Conservation (phyloP, 1,140 invertebrate genomes). For the Listronotus bonariensis region DNA sequence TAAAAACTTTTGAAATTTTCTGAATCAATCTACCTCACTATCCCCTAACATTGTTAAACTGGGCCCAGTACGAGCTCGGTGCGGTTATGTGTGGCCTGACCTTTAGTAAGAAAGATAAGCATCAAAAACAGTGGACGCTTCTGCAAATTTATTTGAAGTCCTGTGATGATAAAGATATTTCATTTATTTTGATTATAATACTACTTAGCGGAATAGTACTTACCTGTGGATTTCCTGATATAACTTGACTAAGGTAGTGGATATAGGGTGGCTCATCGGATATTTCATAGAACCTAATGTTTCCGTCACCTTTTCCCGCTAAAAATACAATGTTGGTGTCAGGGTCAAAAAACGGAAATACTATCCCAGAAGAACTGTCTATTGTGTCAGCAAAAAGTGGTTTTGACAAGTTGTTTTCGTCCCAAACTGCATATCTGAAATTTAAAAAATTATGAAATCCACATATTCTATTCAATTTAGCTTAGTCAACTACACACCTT, state of each 20-base stretch:
- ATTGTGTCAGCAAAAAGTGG: slow-evolving; percentile 83
- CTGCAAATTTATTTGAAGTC: too few relatives aligned
- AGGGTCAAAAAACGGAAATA: slow-evolving; percentile 91
- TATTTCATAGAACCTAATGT: slow-evolving; percentile 94
- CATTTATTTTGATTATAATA: too few relatives aligned
- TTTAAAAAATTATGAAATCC: too few relatives aligned
- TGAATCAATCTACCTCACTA: too few relatives aligned
- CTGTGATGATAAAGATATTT: too few relatives aligned
- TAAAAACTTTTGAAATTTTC: too few relatives aligned
- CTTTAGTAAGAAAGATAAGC: too few relatives aligned
- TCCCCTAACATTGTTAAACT: too few relatives aligned
- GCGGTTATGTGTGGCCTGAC: too few relatives aligned
- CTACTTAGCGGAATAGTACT: slow-evolving; percentile 13
- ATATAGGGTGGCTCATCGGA: slow-evolving; percentile 82
- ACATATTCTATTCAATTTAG: too few relatives aligned
- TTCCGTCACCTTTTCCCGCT: slow-evolving; percentile 84
- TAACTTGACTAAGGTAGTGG: slow-evolving; percentile 89
- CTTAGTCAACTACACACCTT: slow-evolving; percentile 64
- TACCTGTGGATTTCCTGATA: slow-evolving; percentile 85
- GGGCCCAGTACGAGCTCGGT: too few relatives aligned
- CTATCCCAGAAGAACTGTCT: slow-evolving; percentile 89
- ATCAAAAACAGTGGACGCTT: too few relatives aligned
- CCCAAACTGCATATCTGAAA: slow-evolving; percentile 70
- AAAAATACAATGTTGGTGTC: slow-evolving; percentile 82
- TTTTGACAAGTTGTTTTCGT: slow-evolving; percentile 74